Percentiles rank a stretch among this genome's conserved stretches.
phyloP scores from a whole-genome alignment of 2,888 invertebrate genomes.

The Clanis bilineata region DNA sequence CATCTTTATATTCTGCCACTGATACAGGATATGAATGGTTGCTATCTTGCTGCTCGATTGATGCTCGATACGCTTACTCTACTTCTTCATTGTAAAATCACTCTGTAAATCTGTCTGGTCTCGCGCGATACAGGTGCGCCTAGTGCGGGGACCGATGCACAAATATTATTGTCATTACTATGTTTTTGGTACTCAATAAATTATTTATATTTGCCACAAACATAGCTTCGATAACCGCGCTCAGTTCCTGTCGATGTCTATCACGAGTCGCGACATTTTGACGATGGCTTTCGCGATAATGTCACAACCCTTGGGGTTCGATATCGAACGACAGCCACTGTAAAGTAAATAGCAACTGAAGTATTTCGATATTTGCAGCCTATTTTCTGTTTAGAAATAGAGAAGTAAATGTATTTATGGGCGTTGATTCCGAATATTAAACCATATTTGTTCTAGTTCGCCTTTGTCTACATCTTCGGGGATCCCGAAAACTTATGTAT shows the following conservation, averaged over 20 bases:
- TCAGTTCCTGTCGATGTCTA: neutral
- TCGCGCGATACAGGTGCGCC: too few species aligned
- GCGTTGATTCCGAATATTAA: neutral
- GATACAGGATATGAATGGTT: neutral
- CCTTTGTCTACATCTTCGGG: too few species aligned
- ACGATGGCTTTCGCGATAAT: neutral
- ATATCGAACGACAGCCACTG: neutral
- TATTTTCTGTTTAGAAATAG: neutral
- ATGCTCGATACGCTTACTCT: too few species aligned
- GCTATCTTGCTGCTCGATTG: too few species aligned
- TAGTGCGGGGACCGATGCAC: too few species aligned
- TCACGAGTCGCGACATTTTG: conserved; percentile 3
- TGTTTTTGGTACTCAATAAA: too few species aligned
- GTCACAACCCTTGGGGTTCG: neutral
- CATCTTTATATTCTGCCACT: neutral
- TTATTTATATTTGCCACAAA: neutral
- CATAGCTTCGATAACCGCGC: neutral
- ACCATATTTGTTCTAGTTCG: too few species aligned
- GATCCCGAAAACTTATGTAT: too few species aligned
- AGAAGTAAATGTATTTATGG: neutral
- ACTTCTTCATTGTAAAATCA: too few species aligned
- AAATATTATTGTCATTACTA: too few species aligned
- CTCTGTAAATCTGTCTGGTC: too few species aligned
- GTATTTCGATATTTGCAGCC: neutral
- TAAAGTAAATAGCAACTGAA: neutral